phyloP scores from a whole-genome alignment of 1,140 invertebrate genomes.

The Sinonovacula constricta region DNA sequence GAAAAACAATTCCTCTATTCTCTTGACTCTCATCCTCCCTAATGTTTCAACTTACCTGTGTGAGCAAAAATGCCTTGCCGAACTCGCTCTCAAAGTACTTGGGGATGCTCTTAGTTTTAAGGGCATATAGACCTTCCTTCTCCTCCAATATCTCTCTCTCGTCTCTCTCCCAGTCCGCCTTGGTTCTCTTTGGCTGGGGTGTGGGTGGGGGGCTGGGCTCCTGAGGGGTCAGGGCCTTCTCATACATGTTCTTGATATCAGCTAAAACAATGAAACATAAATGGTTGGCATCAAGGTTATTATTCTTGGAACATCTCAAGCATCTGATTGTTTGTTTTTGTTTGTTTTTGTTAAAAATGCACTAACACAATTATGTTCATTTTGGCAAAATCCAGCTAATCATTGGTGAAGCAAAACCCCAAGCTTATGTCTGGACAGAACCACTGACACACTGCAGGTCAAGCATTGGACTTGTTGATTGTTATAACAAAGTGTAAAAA shows the following conservation, averaged over 20 bases:
- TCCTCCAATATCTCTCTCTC: slow-evolving; percentile 70
- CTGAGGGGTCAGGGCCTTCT: slow-evolving; percentile 67
- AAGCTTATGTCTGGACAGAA: too few relatives aligned
- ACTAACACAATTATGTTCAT: too few relatives aligned
- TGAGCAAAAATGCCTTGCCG: slow-evolving; percentile 74
- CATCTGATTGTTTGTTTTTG: too few relatives aligned
- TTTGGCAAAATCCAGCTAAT: too few relatives aligned
- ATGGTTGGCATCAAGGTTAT: background rate
- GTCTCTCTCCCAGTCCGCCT: slow-evolving; percentile 75
- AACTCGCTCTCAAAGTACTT: slow-evolving; percentile 77
- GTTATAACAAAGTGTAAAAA: too few relatives aligned
- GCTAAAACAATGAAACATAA: slow-evolving; percentile 49
- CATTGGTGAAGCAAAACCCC: too few relatives aligned
- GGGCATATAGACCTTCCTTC: slow-evolving; percentile 58
- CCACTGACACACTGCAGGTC: too few relatives aligned
- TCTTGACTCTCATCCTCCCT: too few relatives aligned
- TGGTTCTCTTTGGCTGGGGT: slow-evolving; percentile 67
- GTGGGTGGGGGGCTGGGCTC: slow-evolving; percentile 71
- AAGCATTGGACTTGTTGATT: too few relatives aligned
- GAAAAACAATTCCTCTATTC: too few relatives aligned
- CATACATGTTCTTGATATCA: slow-evolving; percentile 70
- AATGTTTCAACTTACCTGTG: slow-evolving; percentile 63
- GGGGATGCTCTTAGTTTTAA: slow-evolving; percentile 72
- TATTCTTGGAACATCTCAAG: too few relatives aligned
- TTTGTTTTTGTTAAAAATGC: too few relatives aligned